phyloP scores from a whole-genome alignment of 2,797 vertebrate species.

The Otolemur crassicaudatus region DNA sequence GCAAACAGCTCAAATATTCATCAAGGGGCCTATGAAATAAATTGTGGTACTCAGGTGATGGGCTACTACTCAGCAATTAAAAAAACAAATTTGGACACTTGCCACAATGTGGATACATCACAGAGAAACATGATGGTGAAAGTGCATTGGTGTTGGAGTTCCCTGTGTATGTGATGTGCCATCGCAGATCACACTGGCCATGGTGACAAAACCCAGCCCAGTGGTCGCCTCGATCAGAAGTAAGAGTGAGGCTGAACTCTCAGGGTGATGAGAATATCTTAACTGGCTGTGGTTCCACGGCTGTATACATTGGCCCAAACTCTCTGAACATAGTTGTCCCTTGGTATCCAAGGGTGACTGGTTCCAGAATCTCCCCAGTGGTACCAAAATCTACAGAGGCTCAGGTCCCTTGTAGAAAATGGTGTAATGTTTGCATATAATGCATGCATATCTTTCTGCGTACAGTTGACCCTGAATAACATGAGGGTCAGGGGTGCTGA shows the following conservation, averaged over 20 bases:
- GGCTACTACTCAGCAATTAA: too few relatives aligned
- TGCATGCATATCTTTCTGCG: neutral
- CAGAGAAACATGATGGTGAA: neutral
- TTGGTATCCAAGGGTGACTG: neutral
- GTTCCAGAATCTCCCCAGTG: neutral
- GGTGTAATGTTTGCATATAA: neutral
- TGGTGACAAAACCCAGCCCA: neutral
- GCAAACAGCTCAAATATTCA: too few relatives aligned
- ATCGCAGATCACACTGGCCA: neutral
- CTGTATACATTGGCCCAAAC: neutral
- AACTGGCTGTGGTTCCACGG: neutral
- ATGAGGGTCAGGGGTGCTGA: neutral
- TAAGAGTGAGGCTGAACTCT: neutral
- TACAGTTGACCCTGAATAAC: neutral
- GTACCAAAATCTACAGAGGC: neutral
- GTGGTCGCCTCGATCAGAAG: neutral
- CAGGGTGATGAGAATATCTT: neutral
- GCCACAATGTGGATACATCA: neutral
- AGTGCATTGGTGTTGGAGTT: too few relatives aligned
- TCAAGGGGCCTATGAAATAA: too few relatives aligned
- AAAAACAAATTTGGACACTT: too few relatives aligned
- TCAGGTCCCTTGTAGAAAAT: too few relatives aligned
- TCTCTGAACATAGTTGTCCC: neutral
- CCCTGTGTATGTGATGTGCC: neutral
- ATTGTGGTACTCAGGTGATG: too few relatives aligned